Conservation (phyloP, 1,140 invertebrate species). For the Eupeodes corollae region DNA sequence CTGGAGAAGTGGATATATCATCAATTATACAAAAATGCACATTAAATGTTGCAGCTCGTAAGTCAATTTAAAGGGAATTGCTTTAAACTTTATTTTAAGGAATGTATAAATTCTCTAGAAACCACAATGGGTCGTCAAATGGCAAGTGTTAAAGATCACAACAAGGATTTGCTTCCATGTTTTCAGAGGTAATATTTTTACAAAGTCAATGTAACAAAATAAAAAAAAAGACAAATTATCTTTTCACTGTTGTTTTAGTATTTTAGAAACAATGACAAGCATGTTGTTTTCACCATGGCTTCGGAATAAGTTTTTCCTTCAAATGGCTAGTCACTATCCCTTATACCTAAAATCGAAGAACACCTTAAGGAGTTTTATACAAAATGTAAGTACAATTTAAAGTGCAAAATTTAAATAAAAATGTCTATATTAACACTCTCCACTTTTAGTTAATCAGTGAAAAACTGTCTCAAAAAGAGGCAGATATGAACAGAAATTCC, state of each 20-base stretch:
- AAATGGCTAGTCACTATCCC: constrained; percentile 15
- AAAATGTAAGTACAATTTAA: constrained; percentile 15
- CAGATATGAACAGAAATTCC: not conserved
- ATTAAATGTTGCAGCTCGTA: constrained; percentile 20
- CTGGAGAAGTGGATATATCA: constrained; percentile 8
- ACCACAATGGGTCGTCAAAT: constrained; percentile 29
- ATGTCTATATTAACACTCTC: constrained; percentile 1
- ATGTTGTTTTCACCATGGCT: constrained; percentile 31
- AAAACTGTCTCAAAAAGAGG: constrained; percentile 8
- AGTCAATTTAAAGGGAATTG: constrained; percentile 8
- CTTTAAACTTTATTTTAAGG: too few species aligned
- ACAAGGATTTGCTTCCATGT: constrained; percentile 12
- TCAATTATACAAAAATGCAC: constrained; percentile 11
- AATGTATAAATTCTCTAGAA: constrained; percentile 10
- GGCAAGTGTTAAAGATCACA: constrained; percentile 12
- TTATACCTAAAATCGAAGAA: constrained; percentile 16
- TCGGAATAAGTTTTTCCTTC: constrained; percentile 8
- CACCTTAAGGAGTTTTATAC: constrained; percentile 20
- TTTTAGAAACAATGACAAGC: constrained; percentile 23
- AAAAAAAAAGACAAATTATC: not conserved
- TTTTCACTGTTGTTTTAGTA: constrained; percentile 1
- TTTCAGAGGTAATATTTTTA: constrained; percentile 19
- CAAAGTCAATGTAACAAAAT: not conserved
- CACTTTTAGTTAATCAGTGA: constrained; percentile 15
- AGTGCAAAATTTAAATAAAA: not conserved